phyloP scores from a whole-genome alignment of 2,797 vertebrate genomes.

The Vultur gryphus region DNA sequence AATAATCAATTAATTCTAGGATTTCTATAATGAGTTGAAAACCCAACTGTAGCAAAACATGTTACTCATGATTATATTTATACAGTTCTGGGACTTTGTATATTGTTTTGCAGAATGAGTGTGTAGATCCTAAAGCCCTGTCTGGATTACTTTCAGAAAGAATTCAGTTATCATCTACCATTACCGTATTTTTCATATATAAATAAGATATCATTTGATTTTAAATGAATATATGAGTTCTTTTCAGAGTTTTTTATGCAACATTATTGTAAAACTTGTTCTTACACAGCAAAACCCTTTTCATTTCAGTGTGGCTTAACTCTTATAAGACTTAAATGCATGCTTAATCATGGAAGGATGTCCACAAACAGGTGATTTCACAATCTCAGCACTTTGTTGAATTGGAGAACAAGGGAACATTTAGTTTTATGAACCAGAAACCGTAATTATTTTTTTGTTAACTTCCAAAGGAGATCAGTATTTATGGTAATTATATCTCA shows the following conservation, averaged over 20 bases:
- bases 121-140: neutral
- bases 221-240: neutral
- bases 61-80: neutral
- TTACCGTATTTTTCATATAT: neutral
- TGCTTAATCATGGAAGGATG: neutral
- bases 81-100: neutral
- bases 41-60: neutral
- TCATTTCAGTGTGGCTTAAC: neutral
- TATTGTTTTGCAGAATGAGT: neutral
- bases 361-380: neutral
- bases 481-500: neutral
- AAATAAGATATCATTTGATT: neutral
- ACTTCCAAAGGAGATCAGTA: neutral
- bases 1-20: neutral
- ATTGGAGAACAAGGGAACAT: neutral
- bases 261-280: neutral
- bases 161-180: neutral
- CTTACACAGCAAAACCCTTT: neutral
- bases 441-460: neutral
- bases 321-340: neutral
- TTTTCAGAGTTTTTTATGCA: neutral
- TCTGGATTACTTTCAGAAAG: neutral
- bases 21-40: neutral
- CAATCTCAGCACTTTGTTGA: neutral
- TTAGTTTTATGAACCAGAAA: neutral